Conservation (phyloP, 2,113 vertebrate genomes). For the Erinaceus europaeus region DNA sequence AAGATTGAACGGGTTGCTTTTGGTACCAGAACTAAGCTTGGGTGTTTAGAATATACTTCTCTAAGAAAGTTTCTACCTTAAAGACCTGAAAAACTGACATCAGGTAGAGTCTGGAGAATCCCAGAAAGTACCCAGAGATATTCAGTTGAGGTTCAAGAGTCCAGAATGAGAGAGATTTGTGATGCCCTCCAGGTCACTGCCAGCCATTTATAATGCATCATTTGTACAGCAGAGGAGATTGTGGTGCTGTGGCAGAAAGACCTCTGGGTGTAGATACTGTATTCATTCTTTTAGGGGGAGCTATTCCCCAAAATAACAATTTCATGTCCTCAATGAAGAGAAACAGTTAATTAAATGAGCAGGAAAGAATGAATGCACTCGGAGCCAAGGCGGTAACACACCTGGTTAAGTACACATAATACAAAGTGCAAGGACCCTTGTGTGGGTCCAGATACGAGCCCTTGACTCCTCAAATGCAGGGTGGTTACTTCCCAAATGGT, state of each 20-base stretch:
- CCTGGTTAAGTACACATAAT: no score
- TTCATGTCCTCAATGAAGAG: not conserved
- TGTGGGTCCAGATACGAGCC: no score
- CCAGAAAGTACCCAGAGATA: not conserved
- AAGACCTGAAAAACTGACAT: not conserved
- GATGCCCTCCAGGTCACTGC: not conserved
- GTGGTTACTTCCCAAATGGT: no score
- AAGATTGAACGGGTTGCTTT: not conserved
- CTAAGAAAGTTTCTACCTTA: not conserved
- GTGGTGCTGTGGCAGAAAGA: not conserved
- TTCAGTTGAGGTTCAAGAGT: not conserved
- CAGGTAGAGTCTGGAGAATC: not conserved
- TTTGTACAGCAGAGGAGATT: not conserved
- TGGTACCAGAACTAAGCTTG: not conserved
- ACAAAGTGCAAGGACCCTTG: no score
- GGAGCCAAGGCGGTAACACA: no score
- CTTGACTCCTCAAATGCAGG: no score
- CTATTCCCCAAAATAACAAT: not conserved
- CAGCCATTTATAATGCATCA: not conserved
- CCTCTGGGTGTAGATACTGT: not conserved
- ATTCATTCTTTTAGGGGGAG: not conserved
- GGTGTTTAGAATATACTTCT: not conserved
- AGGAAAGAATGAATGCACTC: conserved; percentile 36
- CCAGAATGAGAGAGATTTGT: not conserved
- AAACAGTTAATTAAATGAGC: conserved; percentile 2